phyloP scores from a whole-genome alignment of 2,888 invertebrate genomes.

The Tetanocera ferruginea region DNA sequence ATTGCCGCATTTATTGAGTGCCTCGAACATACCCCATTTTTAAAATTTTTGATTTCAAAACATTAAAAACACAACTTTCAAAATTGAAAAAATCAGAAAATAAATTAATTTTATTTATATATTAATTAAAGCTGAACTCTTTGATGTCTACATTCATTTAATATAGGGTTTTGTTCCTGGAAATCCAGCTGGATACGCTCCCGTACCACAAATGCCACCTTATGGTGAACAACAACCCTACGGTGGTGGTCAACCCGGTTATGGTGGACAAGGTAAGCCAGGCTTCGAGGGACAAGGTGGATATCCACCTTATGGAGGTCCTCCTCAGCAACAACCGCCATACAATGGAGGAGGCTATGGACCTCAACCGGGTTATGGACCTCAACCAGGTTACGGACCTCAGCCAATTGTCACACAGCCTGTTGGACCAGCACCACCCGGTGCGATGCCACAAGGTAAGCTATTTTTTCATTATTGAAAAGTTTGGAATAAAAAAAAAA shows the following conservation, averaged over 20 bases:
- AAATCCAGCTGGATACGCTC: slow-evolving; percentile 60
- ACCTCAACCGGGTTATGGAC: slow-evolving; percentile 48
- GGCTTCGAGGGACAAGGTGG: slow-evolving; percentile 26
- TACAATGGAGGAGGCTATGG: slow-evolving; percentile 44
- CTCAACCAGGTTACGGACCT: slow-evolving; percentile 55
- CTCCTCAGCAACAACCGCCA: slow-evolving; percentile 45
- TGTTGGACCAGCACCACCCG: slow-evolving; percentile 49
- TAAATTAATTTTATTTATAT: no score
- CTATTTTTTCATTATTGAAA: slow-evolving; percentile 40
- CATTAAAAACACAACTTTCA: no score
- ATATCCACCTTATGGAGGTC: slow-evolving; percentile 48
- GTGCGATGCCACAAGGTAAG: slow-evolving; percentile 51
- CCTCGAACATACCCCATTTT: no score
- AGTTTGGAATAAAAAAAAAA: no score
- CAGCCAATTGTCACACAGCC: slow-evolving; percentile 65
- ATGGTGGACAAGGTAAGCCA: slow-evolving; percentile 40
- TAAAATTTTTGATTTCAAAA: no score
- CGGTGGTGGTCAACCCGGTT: slow-evolving; percentile 45
- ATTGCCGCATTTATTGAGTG: no score
- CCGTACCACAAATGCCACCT: slow-evolving; percentile 67
- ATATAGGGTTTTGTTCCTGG: slow-evolving; percentile 60
- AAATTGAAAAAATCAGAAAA: no score
- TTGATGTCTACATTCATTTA: not conserved
- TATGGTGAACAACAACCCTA: slow-evolving; percentile 55
- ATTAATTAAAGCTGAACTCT: no score